Conservation (phyloP, 2,113 vertebrate genomes). For the Clarias batrachus region DNA sequence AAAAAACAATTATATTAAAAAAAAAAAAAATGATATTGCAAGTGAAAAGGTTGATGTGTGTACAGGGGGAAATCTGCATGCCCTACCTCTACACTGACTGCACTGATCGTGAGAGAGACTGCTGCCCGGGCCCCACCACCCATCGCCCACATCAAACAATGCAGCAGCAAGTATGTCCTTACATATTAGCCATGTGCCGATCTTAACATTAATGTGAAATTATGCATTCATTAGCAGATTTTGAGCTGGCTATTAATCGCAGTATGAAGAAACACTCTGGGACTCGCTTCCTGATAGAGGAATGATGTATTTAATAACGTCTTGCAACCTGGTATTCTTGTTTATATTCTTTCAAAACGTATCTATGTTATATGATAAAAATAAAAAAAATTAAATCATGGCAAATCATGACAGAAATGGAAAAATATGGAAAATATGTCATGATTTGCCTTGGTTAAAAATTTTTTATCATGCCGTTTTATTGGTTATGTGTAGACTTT, state of each 20-base stretch:
- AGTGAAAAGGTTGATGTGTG: slow-evolving; percentile 22
- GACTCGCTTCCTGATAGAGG: no score
- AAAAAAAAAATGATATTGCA: no score
- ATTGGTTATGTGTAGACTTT: no score
- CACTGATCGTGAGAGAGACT: slow-evolving; percentile 86
- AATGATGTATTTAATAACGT: background rate
- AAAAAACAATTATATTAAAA: no score
- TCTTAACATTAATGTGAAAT: background rate
- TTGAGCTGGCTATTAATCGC: background rate
- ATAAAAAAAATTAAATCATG: no score
- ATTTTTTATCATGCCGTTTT: no score
- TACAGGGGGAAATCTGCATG: slow-evolving; percentile 87
- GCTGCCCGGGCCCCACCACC: slow-evolving; percentile 83
- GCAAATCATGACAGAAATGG: background rate
- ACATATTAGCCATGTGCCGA: background rate
- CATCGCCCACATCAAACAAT: slow-evolving; percentile 89
- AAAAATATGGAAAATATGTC: no score
- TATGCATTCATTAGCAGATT: background rate
- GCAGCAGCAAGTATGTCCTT: slow-evolving; percentile 82
- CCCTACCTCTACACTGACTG: slow-evolving; percentile 82
- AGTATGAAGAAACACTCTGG: no score
- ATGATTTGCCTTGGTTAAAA: no score
- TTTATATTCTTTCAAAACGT: no score
- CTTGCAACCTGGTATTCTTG: no score
- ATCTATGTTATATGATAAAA: no score